Percentiles rank a stretch among this genome's conserved stretches.
These are phyloP conservation scores for Meandrina meandrites DNA, from an alignment of 92 coral and sea anemone genomes.

Conservation along the genomic window DNA sequence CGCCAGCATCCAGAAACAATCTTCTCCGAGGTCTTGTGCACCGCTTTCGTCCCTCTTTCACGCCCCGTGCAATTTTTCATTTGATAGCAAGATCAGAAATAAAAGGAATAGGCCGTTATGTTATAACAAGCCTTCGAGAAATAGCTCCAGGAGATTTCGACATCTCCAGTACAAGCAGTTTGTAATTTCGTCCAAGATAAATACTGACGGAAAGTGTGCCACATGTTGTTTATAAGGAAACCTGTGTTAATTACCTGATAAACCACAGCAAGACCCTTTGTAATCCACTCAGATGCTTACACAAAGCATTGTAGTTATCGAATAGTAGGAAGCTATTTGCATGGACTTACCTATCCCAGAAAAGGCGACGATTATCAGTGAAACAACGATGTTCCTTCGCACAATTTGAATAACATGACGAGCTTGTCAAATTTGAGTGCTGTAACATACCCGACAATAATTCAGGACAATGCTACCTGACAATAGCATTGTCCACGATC, in stretches of 20 bases:
- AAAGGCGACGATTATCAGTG: background rate
- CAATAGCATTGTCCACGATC: constrained; percentile 16
- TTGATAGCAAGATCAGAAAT: background rate
- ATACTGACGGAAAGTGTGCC: background rate
- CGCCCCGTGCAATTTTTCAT: background rate
- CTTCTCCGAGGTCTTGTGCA: too few relatives aligned
- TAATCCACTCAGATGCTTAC: constrained; percentile 8
- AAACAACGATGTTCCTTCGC: background rate
- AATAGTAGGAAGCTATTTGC: background rate
- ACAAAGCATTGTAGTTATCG: background rate
- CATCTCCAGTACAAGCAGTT: background rate
- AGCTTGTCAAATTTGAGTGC: constrained; percentile 17
- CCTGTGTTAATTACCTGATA: background rate
- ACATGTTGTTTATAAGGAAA: background rate
- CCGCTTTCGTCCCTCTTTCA: too few relatives aligned
- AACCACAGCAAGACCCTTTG: background rate
- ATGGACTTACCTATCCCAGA: constrained; percentile 2
- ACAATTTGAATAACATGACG: constrained; percentile 1
- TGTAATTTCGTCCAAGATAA: background rate
- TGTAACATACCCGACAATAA: constrained; percentile 1
- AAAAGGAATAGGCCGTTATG: background rate
- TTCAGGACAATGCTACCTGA: background rate
- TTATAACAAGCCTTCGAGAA: background rate
- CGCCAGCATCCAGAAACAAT: background rate
- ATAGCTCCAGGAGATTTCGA: too few relatives aligned